Percentiles rank a stretch among this genome's conserved stretches.
phyloP scores from a whole-genome alignment of 2,113 vertebrate species.

The Lophura nycthemera region DNA sequence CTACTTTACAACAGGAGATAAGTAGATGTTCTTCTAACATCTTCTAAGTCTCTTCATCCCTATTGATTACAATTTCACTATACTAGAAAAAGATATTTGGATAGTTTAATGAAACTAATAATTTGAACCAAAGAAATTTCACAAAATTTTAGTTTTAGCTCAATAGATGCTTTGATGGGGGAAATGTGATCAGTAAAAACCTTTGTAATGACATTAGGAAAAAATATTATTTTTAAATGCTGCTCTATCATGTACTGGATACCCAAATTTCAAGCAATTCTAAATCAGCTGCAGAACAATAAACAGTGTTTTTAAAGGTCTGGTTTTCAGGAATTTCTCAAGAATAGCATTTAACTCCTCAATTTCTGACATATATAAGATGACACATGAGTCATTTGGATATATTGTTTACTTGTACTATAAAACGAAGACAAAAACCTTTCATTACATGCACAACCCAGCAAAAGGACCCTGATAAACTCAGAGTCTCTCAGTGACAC shows the following conservation, averaged over 20 bases:
- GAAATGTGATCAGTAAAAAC: neutral
- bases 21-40: neutral
- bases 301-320: neutral
- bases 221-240: neutral
- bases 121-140: neutral
- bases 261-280: neutral
- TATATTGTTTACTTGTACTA: neutral
- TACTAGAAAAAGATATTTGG: neutral
- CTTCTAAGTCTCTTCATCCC: neutral
- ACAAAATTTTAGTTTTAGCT: neutral
- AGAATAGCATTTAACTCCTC: neutral
- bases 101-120: neutral
- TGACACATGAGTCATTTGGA: neutral
- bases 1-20: neutral
- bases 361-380: neutral
- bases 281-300: neutral
- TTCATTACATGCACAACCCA: neutral
- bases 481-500: neutral
- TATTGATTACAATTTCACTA: neutral
- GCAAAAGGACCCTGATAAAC: neutral
- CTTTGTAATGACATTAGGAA: neutral
- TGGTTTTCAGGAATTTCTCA: neutral
- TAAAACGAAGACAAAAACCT: neutral
- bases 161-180: neutral
- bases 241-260: neutral